phyloP scores from a whole-genome alignment of 2,113 vertebrate genomes.

The Dissostichus mawsoni region DNA sequence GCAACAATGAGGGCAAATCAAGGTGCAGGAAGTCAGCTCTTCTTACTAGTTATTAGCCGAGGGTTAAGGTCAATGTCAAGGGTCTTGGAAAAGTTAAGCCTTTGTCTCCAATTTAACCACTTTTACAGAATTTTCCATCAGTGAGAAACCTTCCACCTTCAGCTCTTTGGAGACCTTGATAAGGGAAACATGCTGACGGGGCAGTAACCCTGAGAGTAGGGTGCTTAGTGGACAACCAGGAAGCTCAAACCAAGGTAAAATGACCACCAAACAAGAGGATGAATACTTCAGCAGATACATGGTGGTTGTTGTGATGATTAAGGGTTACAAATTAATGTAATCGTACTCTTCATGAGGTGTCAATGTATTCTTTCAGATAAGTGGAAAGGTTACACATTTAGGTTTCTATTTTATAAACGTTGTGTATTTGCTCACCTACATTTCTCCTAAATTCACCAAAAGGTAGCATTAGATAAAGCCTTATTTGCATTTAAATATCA shows the following conservation, averaged over 20 bases:
- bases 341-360: too few relatives aligned
- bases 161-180: conserved; percentile 50
- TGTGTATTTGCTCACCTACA: too few relatives aligned
- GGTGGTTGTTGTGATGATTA: not conserved
- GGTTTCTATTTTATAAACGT: too few relatives aligned
- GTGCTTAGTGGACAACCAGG: conserved; percentile 20
- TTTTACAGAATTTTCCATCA: conserved; percentile 40
- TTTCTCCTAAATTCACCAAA: too few relatives aligned
- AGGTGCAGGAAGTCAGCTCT: conserved; percentile 1
- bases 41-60: conserved; percentile 10
- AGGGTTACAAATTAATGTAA: not conserved
- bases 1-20: not conserved
- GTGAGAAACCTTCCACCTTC: conserved; percentile 25
- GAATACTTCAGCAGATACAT: too few relatives aligned
- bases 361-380: not conserved
- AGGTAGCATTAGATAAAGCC: too few relatives aligned
- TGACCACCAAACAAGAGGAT: conserved; percentile 5
- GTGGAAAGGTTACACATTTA: too few relatives aligned
- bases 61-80: conserved; percentile 16
- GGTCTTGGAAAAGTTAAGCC: conserved; percentile 23
- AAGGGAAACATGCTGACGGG: conserved; percentile 58
- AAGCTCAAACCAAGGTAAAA: conserved; percentile 8
- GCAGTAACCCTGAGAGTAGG: conserved; percentile 33
- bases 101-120: conserved; percentile 3
- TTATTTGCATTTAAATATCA: too few relatives aligned